phyloP scores from a whole-genome alignment of 1,140 invertebrate genomes.

The Uloborus diversus region DNA sequence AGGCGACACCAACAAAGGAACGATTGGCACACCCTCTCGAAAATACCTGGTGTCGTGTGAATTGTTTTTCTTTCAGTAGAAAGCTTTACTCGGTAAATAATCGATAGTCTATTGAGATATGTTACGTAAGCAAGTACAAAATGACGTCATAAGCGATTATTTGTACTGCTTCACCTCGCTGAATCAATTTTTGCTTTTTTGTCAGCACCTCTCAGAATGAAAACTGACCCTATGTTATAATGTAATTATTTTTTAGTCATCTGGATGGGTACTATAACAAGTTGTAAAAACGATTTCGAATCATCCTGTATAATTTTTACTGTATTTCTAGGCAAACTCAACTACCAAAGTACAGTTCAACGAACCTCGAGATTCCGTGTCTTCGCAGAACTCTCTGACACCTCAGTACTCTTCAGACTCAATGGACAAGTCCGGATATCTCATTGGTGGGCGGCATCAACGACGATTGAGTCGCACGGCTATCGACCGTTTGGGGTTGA shows the following conservation, averaged over 20 bases:
- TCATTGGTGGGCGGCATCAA: conserved; percentile 38
- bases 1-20: too few relatives aligned
- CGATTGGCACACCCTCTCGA: too few relatives aligned
- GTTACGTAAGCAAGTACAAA: too few relatives aligned
- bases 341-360: conserved; percentile 40
- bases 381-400: conserved; percentile 34
- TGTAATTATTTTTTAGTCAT: neutral
- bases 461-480: conserved; percentile 40
- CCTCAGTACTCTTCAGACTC: conserved; percentile 11
- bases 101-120: too few relatives aligned
- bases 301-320: neutral
- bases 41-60: too few relatives aligned
- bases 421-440: neutral
- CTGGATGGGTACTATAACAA: too few relatives aligned
- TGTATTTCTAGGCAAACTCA: neutral
- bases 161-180: neutral
- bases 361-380: conserved; percentile 19
- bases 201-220: neutral
- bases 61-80: too few relatives aligned
- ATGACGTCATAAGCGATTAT: neutral
- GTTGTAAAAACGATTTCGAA: too few relatives aligned
- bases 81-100: too few relatives aligned
- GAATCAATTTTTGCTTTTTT: neutral
- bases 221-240: neutral
- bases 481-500: conserved; percentile 34